phyloP scores from a whole-genome alignment of 2,113 vertebrate species.

The Aegypius monachus region DNA sequence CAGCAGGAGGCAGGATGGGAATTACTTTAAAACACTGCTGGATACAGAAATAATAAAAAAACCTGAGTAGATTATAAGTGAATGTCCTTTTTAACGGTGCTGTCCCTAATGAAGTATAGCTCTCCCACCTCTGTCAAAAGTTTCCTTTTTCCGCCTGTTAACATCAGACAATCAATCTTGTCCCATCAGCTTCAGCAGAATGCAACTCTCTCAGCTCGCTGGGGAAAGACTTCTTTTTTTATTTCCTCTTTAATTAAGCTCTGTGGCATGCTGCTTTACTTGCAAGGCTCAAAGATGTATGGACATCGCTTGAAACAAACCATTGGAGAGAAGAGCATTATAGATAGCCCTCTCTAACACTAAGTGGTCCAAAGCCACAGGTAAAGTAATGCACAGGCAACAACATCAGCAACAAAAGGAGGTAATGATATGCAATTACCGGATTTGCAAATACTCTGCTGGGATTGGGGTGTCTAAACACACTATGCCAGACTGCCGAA shows the following conservation, averaged over 20 bases:
- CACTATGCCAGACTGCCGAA: not conserved
- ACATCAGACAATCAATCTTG: not conserved
- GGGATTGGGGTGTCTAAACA: not conserved
- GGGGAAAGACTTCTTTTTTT: not conserved
- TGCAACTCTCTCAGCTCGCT: not conserved
- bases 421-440: constrained; percentile 25
- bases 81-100: not conserved
- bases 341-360: not conserved
- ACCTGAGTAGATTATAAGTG: not conserved
- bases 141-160: not conserved
- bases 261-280: not conserved
- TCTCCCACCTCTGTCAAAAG: not conserved
- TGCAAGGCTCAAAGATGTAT: not conserved
- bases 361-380: not conserved
- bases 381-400: not conserved
- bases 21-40: constrained; percentile 32
- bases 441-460: constrained; percentile 23
- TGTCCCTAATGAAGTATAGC: constrained; percentile 1
- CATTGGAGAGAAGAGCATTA: constrained; percentile 1
- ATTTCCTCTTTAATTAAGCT: constrained; percentile 48
- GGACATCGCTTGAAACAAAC: not conserved
- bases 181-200: constrained; percentile 30
- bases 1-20: constrained; percentile 14
- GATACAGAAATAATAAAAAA: constrained; percentile 42
- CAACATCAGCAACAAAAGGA: not conserved